A percentile compares a stretch with the other conserved stretches of the same genome.
Conservation (phyloP, 2,797 vertebrate species). For the Pelochelys cantorii region DNA sequence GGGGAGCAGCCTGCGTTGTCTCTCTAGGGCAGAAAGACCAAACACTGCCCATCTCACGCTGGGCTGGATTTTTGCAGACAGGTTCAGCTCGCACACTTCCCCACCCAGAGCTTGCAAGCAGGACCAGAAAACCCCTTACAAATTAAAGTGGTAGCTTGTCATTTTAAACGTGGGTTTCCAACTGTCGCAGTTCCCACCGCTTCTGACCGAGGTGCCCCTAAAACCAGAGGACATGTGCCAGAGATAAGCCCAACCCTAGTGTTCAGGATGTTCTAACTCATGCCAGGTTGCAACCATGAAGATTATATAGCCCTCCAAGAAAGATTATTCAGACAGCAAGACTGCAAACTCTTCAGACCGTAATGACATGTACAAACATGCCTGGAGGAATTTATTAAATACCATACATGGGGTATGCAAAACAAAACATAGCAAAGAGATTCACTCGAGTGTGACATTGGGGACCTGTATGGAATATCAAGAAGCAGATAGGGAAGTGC, state of each 20-base stretch:
- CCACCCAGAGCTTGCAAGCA: background rate
- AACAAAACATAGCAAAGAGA: background rate
- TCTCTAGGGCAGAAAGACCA: background rate
- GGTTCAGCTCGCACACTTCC: background rate
- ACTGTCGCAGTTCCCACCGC: background rate
- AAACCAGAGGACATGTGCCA: background rate
- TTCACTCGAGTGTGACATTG: background rate
- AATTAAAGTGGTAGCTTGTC: background rate
- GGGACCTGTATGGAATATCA: background rate
- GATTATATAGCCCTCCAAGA: background rate
- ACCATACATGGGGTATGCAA: background rate
- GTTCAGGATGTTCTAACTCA: background rate
- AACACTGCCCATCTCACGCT: background rate
- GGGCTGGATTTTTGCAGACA: background rate
- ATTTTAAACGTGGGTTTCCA: background rate
- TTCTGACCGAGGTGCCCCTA: background rate
- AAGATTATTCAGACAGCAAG: background rate
- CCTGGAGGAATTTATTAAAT: background rate
- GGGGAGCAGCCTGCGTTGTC: background rate
- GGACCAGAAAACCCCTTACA: background rate
- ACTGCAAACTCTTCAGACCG: background rate
- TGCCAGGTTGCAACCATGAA: rapidly evolving
- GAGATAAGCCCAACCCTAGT: background rate
- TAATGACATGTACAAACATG: background rate
- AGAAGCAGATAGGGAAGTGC: background rate